Percentiles rank a stretch among this genome's conserved stretches.
Evolutionary conservation across 1,140 invertebrate species (phyloP).

Genomic region (Psilanteris sp.): DNA sequence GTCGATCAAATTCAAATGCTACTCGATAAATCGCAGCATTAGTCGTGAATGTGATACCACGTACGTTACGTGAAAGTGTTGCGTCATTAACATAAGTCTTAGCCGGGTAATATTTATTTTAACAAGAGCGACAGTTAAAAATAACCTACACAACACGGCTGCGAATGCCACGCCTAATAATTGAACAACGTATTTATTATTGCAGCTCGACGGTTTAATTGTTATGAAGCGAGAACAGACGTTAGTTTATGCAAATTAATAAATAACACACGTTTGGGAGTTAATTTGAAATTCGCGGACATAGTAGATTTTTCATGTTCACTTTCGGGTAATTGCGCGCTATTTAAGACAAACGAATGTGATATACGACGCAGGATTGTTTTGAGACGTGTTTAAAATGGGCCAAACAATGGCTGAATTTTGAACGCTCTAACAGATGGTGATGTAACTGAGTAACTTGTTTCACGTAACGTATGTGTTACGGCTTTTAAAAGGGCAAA

Average conservation of each 20-base stretch:
- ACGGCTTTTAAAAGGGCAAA: conserved; percentile 36
- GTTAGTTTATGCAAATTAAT: conserved; percentile 42
- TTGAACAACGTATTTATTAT: conserved; percentile 38
- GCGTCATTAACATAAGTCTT: conserved; percentile 48
- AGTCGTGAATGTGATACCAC: conserved; percentile 42
- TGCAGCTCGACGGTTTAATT: conserved; percentile 10
- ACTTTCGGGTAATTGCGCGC: conserved; percentile 20
- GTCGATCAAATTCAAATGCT: conserved; percentile 34
- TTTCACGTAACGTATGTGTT: conserved; percentile 36
- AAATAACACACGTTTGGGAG: not conserved
- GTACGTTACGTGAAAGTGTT: conserved; percentile 38
- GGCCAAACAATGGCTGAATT: conserved; percentile 29
- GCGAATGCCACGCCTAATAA: conserved; percentile 16
- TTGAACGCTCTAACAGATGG: conserved; percentile 41
- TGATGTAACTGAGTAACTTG: conserved; percentile 47
- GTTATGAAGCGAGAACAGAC: too few relatives aligned
- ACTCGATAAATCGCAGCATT: conserved; percentile 51
- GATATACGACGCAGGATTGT: conserved; percentile 33
- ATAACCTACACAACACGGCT: conserved; percentile 15
- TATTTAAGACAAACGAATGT: conserved; percentile 8
- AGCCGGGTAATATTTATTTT: conserved; percentile 27
- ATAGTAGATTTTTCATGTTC: not conserved
- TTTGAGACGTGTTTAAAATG: too few relatives aligned
- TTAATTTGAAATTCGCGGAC: conserved; percentile 34
- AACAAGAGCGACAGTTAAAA: conserved; percentile 24